Evolutionary conservation across 2,113 vertebrate species (phyloP), one percentile per base, ranked within the genome.

Genomic region (Chloropsis cyanopogon): DNA sequence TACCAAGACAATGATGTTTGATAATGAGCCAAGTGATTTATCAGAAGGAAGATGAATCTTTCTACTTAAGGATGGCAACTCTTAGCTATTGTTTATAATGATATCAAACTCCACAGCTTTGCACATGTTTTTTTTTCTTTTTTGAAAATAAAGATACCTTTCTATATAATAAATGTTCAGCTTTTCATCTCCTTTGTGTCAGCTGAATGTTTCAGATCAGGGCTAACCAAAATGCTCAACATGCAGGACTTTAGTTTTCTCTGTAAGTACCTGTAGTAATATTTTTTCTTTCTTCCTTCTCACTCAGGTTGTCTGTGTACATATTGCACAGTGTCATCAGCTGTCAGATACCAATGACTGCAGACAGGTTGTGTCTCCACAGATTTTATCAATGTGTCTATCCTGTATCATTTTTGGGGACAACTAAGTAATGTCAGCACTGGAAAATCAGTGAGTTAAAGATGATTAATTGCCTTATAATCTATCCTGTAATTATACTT

Each of bases 61-160:
- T 70, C 37, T 81, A 49, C 23, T 91, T 22, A 49, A 91, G 42
- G 70, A 52, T 64, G 64, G 59, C 42, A 65, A 50, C 66, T 93
- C 47, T 66, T 88, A 88, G 31, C 31, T 77, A 14, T 26, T 85
- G 71, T 72, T 95, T 96, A 93, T 96, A 75, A 82, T 42, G 4
- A 44, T 61, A 77, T 70, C 33, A 87, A 79, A 65, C 33, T 41
- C 50, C 44, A 85, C 33, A 49, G 88, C 72, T 93, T 90, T 95
- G 76, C 85, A 86, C 60, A 6, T 61, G 6, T 24, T 76, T 4
- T 6, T 57, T 65, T 44, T 59, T 21, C 5, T 64, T 23, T 69
- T 83, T 79, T 17, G 5, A 18, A 71, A 96, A 96, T 97, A 96
- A 94, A 96, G 80, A 63, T 86, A 75, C 11, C 31, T 72, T 93